Conservation (phyloP, 2,888 invertebrate genomes). For the Cheilosia urbana region DNA sequence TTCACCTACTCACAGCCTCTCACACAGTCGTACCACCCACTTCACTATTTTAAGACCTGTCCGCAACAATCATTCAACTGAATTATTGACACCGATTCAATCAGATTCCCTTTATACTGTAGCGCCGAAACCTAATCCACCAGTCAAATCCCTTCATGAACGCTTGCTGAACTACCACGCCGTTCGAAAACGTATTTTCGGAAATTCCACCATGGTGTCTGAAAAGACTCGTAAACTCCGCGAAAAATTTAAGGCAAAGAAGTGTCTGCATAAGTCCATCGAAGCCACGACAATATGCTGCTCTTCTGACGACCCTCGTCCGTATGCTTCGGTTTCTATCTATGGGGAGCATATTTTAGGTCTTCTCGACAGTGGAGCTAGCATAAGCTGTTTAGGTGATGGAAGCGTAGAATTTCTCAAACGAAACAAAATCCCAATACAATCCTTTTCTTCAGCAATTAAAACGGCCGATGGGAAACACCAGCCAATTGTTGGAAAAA, state of each 20-base stretch:
- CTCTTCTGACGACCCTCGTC: not conserved
- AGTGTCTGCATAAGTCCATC: not conserved
- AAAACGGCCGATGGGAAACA: not conserved
- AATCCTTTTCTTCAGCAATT: not conserved
- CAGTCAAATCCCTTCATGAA: too few relatives aligned
- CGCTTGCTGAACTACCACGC: too few relatives aligned
- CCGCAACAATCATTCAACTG: too few relatives aligned
- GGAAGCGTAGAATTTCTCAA: not conserved
- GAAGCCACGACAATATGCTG: not conserved
- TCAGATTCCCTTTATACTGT: too few relatives aligned
- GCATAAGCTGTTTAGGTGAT: not conserved
- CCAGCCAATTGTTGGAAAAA: not conserved
- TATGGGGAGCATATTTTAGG: not conserved
- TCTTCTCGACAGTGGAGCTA: conserved; percentile 6
- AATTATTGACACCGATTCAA: too few relatives aligned
- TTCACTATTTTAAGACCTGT: too few relatives aligned
- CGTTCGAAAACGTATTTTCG: not conserved
- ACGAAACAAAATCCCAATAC: not conserved
- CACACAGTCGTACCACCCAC: not conserved
- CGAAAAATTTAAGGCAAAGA: not conserved
- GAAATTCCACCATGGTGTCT: not conserved
- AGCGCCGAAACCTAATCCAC: too few relatives aligned
- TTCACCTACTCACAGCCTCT: too few relatives aligned
- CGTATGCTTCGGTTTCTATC: not conserved
- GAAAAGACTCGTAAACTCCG: not conserved